Evolutionary conservation across 2,113 vertebrate genomes (phyloP), one percentile per base, ranked within the genome.

Genomic region (Halichoeres trimaculatus): DNA sequence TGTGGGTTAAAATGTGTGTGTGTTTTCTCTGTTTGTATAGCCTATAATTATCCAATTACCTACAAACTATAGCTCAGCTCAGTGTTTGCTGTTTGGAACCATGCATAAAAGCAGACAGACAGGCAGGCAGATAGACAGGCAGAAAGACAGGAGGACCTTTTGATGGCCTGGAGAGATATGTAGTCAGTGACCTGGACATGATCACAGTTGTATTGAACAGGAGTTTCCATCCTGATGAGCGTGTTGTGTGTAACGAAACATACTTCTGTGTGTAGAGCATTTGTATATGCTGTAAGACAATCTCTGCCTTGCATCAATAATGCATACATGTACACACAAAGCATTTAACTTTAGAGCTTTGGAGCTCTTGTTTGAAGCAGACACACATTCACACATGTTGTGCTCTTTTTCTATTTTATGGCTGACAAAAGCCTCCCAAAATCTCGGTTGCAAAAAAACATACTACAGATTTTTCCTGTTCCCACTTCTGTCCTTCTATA

Each of bases 101-200:
- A 30, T 30, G 30, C 6, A 30, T 3, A 30, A 30, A 6, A 30
- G 30, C 68, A 66, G 50, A 62, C 13, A 61, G 38, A 61, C 12
- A 43, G 52, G 60, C 57, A 66, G 56, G 73, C 70, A 45, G 12
- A 53, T 2, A 23, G 13, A 65, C 43, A 74, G 47, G n/a, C 40
- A 54, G 67, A 11, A 73, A 17, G 89, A 85, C 80, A 26, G 63
- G 34, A 81, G 35, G 17, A 45, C 43, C 16, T 38, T 34, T 23
- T 64, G 65, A 12, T 77, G 20, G 88, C 85, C 80, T 26, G 64
- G 38, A 76, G 87, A 76, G 34, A 75, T 76, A 61, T 73, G 78
- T 41, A 41, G 50, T 41, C 84, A 43, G 19, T 88, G 90, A 90
- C 89, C 87, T 90, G 90, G 85, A 88, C 85, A 69, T 90, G 58